Evolutionary conservation across 2,797 vertebrate species (phyloP).

Genomic region (Poecilia picta): DNA sequence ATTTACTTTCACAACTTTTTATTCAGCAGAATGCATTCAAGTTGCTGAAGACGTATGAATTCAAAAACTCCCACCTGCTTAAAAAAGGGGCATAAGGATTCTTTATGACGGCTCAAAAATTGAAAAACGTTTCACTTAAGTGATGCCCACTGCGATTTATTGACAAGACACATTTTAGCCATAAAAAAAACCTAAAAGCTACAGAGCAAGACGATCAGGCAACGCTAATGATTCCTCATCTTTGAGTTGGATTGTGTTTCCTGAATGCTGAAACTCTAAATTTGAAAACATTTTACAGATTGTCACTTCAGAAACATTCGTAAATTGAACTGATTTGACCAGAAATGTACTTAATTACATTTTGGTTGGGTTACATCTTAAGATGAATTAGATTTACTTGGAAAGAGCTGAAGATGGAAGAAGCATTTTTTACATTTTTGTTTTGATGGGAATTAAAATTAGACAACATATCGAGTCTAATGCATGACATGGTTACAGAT

Average conservation of each 20-base stretch:
- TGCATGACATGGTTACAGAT: not conserved
- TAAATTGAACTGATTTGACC: too few species aligned
- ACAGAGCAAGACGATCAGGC: not conserved
- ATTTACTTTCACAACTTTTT: not conserved
- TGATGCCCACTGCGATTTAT: not conserved
- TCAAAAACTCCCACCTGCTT: not conserved
- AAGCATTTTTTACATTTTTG: not conserved
- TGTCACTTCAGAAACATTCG: too few species aligned
- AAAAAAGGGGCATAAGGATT: not conserved
- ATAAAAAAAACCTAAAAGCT: not conserved
- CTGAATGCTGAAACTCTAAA: not conserved
- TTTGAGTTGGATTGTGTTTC: not conserved
- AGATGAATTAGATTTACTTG: too few species aligned
- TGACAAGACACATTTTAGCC: not conserved
- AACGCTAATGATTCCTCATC: not conserved
- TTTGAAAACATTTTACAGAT: too few species aligned
- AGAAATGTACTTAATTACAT: too few species aligned
- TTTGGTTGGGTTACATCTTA: too few species aligned
- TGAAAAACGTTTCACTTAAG: not conserved
- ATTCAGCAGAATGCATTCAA: not conserved
- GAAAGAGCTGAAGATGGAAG: too few species aligned
- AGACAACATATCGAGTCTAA: not conserved
- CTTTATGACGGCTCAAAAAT: not conserved
- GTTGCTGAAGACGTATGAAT: not conserved
- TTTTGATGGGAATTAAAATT: not conserved